Percentiles rank a stretch among this genome's conserved stretches.
Conservation (phyloP, 2,888 invertebrate species). For the Azorinus chamasolen region DNA sequence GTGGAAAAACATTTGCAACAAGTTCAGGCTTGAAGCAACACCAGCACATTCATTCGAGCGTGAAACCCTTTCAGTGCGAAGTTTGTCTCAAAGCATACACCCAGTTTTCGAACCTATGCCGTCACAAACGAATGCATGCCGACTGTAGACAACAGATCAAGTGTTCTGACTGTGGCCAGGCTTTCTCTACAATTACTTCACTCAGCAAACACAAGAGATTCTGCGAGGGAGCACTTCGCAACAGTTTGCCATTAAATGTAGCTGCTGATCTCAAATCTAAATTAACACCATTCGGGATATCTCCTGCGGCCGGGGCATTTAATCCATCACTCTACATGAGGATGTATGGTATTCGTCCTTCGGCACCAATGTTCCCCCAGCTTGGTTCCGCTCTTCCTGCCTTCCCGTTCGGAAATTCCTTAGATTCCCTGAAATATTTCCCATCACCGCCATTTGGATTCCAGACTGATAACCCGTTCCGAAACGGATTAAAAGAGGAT, state of each 20-base stretch:
- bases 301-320: constrained; percentile 53
- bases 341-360: constrained; percentile 71
- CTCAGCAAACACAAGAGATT: constrained; percentile 98
- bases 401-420: constrained; percentile 64
- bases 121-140: constrained; percentile 99
- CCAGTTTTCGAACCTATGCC: constrained; percentile 99
- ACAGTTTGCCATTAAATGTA: constrained; percentile 74
- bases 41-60: constrained; percentile 99
- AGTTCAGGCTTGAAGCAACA: constrained; percentile 99
- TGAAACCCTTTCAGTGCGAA: constrained; percentile 98
- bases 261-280: constrained; percentile 64
- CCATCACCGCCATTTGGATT: constrained; percentile 31
- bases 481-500: constrained; percentile 21
- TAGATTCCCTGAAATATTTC: constrained; percentile 58
- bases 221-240: constrained; percentile 92
- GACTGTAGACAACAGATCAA: constrained; percentile 96
- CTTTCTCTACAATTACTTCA: constrained; percentile 96
- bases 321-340: constrained; percentile 73
- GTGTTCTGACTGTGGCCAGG: constrained; percentile 97
- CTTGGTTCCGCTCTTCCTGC: constrained; percentile 60
- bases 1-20: constrained; percentile 99
- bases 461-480: constrained; percentile 20
- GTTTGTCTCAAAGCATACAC: constrained; percentile 97
- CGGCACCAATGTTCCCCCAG: constrained; percentile 76
- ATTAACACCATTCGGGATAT: constrained; percentile 41